Evolutionary conservation across 2,797 vertebrate species (phyloP).

Genomic region (Phoxinus dragarum): DNA sequence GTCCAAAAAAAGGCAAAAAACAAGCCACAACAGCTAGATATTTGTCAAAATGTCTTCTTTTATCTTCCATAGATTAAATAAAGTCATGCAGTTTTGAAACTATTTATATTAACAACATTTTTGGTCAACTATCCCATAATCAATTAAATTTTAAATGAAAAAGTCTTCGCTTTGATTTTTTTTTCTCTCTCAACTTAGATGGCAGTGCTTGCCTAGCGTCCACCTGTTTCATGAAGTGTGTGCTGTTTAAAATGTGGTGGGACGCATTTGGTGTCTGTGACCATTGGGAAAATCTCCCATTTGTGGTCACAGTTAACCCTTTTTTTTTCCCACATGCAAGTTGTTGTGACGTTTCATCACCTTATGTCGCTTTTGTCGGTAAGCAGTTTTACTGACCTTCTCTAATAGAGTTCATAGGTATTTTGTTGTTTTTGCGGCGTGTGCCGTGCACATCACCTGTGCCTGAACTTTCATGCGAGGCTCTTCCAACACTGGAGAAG

Average conservation of each 20-base stretch:
- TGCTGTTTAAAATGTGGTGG: neutral
- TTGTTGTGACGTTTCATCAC: neutral
- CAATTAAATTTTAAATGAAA: neutral
- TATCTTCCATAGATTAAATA: neutral
- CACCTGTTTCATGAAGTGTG: neutral
- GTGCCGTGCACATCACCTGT: constrained; percentile 65
- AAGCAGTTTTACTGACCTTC: neutral
- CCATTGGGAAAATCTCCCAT: neutral
- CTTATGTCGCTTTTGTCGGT: neutral
- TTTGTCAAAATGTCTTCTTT: neutral
- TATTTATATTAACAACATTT: neutral
- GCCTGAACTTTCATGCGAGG: constrained; percentile 76
- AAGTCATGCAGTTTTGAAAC: neutral
- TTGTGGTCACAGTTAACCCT: neutral
- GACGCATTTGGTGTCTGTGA: neutral
- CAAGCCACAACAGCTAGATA: neutral
- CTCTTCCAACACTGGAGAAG: constrained; percentile 77
- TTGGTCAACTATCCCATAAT: neutral
- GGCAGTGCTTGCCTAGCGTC: neutral
- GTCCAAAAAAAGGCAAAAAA: neutral
- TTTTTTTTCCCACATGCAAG: neutral
- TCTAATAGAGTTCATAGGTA: constrained; percentile 20
- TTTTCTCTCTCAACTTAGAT: neutral
- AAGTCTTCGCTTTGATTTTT: neutral
- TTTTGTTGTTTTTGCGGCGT: neutral